phyloP scores from a whole-genome alignment of 2,113 vertebrate genomes.

The Rhinogobius similis region DNA sequence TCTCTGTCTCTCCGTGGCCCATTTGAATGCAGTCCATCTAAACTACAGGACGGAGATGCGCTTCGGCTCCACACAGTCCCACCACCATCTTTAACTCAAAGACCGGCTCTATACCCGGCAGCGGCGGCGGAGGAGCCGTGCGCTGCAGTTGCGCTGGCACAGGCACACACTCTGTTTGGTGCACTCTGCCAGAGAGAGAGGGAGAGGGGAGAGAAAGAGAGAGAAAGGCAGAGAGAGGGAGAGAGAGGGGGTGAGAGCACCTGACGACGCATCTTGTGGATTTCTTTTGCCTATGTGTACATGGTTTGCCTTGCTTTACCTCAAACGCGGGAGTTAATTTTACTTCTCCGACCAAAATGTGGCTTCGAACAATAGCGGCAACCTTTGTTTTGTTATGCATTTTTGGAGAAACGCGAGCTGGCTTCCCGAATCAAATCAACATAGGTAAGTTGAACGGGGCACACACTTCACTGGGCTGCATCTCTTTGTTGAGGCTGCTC shows the following conservation, averaged over 20 bases:
- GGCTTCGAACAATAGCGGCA: conserved; percentile 73
- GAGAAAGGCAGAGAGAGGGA: too few relatives aligned
- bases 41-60: conserved; percentile 53
- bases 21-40: conserved; percentile 79
- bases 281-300: conserved; percentile 73
- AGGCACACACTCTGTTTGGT: conserved; percentile 68
- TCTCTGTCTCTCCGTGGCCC: conserved; percentile 64
- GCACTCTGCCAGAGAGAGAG: conserved; percentile 47
- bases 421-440: conserved; percentile 97
- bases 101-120: conserved; percentile 51
- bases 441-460: conserved; percentile 85
- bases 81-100: conserved; percentile 82
- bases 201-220: background rate
- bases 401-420: conserved; percentile 81
- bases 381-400: conserved; percentile 83
- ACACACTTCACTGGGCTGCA: background rate
- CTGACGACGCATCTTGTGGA: conserved; percentile 72
- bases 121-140: conserved; percentile 47
- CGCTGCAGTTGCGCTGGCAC: conserved; percentile 69
- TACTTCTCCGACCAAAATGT: conserved; percentile 87
- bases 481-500: conserved; percentile 3
- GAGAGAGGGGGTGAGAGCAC: conserved; percentile 26
- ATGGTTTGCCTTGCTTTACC: conserved; percentile 75
- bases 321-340: conserved; percentile 82
- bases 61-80: conserved; percentile 64